Conservation (phyloP, 2,797 vertebrate species). For the Hemibagrus guttatus region DNA sequence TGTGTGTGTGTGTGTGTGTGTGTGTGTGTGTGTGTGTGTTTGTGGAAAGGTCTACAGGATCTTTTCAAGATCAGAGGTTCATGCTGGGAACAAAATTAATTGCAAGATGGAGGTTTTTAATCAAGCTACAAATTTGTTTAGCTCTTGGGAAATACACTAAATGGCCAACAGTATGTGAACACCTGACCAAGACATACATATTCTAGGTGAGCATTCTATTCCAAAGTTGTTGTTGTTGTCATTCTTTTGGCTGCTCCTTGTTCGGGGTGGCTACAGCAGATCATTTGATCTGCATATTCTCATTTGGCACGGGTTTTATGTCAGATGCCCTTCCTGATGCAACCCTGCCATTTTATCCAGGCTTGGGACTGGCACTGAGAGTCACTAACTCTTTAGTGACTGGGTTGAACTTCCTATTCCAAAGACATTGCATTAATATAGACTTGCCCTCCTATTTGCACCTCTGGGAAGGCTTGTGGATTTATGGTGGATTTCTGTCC, state of each 20-base stretch:
- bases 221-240: neutral
- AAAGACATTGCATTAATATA: neutral
- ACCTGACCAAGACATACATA: neutral
- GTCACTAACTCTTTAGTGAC: no score
- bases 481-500: neutral
- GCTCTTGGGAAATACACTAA: neutral
- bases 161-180: neutral
- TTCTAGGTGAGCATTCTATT: neutral
- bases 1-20: neutral
- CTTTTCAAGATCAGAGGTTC: neutral
- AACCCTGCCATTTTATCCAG: no score
- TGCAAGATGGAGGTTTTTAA: neutral
- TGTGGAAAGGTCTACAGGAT: neutral
- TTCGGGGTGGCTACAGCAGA: no score
- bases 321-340: no score
- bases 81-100: neutral
- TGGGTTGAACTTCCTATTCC: no score
- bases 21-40: neutral
- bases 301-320: no score
- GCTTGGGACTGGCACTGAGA: no score
- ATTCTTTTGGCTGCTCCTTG: no score
- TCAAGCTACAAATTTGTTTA: neutral
- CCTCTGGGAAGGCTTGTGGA: neutral
- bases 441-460: neutral
- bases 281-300: no score